Percentiles rank a stretch among this genome's conserved stretches.
Conservation (phyloP, 2,888 invertebrate species). For the Dione juno region DNA sequence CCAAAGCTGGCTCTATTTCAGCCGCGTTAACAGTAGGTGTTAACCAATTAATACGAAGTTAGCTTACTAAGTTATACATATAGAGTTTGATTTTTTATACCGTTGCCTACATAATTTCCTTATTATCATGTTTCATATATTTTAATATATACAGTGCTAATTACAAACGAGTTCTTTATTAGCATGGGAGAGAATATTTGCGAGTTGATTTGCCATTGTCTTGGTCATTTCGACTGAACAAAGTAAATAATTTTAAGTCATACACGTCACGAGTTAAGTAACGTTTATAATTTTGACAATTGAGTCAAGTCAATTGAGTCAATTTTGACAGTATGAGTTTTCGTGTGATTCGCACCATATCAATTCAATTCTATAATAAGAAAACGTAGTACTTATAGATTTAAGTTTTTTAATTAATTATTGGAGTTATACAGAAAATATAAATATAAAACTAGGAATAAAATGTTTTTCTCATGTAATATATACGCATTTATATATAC, state of each 20-base stretch:
- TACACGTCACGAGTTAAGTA: not conserved
- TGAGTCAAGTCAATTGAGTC: too few species aligned
- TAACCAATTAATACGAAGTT: conserved; percentile 71
- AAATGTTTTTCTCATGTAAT: conserved; percentile 19
- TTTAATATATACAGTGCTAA: conserved; percentile 79
- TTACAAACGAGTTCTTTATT: conserved; percentile 76
- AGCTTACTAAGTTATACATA: conserved; percentile 75
- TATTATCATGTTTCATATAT: conserved; percentile 74
- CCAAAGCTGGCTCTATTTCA: conserved; percentile 6
- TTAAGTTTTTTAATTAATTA: conserved; percentile 2
- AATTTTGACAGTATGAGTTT: too few species aligned
- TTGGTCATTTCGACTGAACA: conserved; percentile 35
- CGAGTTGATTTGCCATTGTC: conserved; percentile 73
- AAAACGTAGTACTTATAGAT: too few species aligned
- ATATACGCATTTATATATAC: not conserved
- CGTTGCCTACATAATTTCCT: conserved; percentile 79
- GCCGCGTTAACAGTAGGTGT: conserved; percentile 60
- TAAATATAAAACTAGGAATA: not conserved
- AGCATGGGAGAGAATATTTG: conserved; percentile 67
- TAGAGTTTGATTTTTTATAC: conserved; percentile 76
- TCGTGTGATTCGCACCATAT: too few species aligned
- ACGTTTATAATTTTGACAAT: not conserved
- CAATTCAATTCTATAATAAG: too few species aligned
- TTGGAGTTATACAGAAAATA: not conserved
- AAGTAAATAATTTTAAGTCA: not conserved